phyloP scores from a whole-genome alignment of 2,888 invertebrate species.

The Ypsolopha scabrella region DNA sequence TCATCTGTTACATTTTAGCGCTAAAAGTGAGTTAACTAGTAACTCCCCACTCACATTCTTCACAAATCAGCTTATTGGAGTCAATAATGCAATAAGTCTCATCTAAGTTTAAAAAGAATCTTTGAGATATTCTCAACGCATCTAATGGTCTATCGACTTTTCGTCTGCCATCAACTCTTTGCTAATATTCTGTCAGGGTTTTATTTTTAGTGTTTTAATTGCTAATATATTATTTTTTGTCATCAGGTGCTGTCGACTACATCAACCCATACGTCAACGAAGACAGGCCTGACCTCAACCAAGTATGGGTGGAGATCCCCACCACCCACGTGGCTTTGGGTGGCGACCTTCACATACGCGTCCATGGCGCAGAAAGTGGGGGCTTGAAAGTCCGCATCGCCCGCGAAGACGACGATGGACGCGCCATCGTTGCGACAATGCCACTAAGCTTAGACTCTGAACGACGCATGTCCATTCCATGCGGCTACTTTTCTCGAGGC shows the following conservation, averaged over 20 bases:
- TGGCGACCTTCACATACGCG: slow-evolving; percentile 81
- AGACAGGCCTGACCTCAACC: slow-evolving; percentile 43
- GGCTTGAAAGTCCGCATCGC: slow-evolving; percentile 52
- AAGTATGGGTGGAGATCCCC: slow-evolving; percentile 77
- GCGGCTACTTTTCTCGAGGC: slow-evolving; percentile 80
- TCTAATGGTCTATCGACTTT: no score
- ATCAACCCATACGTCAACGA: slow-evolving; percentile 50
- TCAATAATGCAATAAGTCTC: no score
- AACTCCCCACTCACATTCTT: no score
- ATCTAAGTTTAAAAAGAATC: no score
- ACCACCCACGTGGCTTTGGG: slow-evolving; percentile 81
- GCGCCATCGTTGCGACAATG: slow-evolving; percentile 47
- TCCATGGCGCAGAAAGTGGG: slow-evolving; percentile 61
- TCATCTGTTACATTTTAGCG: no score
- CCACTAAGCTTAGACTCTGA: slow-evolving; percentile 63
- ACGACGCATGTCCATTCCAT: slow-evolving; percentile 70
- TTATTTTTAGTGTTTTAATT: no score
- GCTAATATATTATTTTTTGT: slow-evolving; percentile 11
- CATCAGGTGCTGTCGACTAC: slow-evolving; percentile 45
- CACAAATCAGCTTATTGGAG: no score
- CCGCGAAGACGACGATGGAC: slow-evolving; percentile 59
- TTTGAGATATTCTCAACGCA: no score
- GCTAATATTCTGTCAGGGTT: no score
- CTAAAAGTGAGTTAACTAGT: no score
- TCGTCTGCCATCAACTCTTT: no score